Evolutionary conservation across 2,113 vertebrate genomes (phyloP).

Genomic region (Bostrychus sinensis): DNA sequence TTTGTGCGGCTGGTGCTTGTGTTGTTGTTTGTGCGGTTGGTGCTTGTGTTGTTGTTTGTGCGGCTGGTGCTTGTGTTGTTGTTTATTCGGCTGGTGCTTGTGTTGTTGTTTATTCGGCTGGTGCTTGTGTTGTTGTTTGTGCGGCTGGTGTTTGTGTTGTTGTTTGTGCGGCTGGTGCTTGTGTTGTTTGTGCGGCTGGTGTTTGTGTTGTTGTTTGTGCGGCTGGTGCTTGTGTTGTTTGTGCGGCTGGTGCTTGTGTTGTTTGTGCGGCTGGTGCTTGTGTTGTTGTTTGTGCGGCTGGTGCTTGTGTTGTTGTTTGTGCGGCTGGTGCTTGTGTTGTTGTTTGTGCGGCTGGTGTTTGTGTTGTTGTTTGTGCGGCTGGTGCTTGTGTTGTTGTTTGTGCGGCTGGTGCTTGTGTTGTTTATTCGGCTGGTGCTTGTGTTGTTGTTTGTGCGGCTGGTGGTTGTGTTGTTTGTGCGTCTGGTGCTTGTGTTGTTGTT

Average conservation of each 20-base stretch:
- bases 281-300: neutral
- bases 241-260: no score
- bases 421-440: neutral
- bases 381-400: neutral
- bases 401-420: neutral
- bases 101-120: neutral
- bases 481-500: neutral
- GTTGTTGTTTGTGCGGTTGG: no score
- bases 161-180: neutral
- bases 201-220: neutral
- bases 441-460: no score
- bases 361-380: neutral
- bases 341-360: no score
- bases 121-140: constrained; percentile 50
- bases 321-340: constrained; percentile 34
- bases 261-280: neutral
- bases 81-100: neutral
- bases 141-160: no score
- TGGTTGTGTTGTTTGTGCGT: neutral
- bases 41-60: neutral
- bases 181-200: neutral
- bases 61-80: neutral
- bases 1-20: neutral
- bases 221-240: constrained; percentile 53
- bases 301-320: neutral